Evolutionary conservation across 2,113 vertebrate genomes (phyloP), one percentile per base, ranked within the genome.

Genomic region (Hemibagrus wyckioides): DNA sequence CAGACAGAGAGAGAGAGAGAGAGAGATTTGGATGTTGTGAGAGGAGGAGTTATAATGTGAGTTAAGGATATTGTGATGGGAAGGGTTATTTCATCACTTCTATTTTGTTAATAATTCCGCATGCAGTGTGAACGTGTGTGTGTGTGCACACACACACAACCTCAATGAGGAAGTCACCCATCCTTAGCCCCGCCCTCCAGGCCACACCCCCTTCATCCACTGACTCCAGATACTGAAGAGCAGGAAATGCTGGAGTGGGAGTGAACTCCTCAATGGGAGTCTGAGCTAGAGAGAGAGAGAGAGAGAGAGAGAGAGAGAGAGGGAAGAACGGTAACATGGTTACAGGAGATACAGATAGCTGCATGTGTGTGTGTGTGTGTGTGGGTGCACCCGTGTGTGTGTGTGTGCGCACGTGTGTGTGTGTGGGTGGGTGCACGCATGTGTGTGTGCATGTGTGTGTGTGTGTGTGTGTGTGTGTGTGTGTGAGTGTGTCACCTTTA

Each of bases 161-260:
- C 96, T 98, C 97, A 59, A 98, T 97, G 90, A 98, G 96, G 94
- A 98, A 98, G 92, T 98, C 97, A 81, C 97, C 97, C 97, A 98
- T 98, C 50, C 97, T 94, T 17, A 98, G 95, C 85, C 97, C 97
- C 0, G 96, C 96, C 85, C 97, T 95, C 97, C 97, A 97, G 76
- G 97, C 97, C 94, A 98, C 97, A 0, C 97, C 97, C 23, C 97
- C 97, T 91, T 98, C 97, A 92, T 98, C 97, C 92, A 98, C 97
- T 6, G 97, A 97, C 92, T 97, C 97, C 80, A 98, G 94, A 90
- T 97, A 98, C 94, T 98, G 97, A 87, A 98, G 94, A n/a, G 97
- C 97, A 13, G 96, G 97, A 92, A 97, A 97, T 63, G 97, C 97
- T 77, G 97, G 97, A 39, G 97, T 97, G 52, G 97, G 97, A 87